Conservation (phyloP, 1,140 invertebrate genomes). For the Penaeus japonicus region DNA sequence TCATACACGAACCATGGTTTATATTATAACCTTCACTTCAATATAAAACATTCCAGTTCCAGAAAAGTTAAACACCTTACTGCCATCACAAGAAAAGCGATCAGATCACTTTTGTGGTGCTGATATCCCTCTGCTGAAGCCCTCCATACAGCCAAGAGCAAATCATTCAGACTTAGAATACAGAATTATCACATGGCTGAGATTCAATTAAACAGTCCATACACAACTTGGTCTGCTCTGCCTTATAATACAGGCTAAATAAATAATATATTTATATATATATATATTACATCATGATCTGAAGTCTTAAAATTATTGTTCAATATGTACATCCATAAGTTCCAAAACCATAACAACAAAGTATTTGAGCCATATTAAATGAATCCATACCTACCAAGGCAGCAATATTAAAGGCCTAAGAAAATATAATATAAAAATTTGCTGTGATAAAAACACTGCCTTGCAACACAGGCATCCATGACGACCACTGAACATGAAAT, state of each 20-base stretch:
- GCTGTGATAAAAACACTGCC: conserved; percentile 39
- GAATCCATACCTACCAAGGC: conserved; percentile 43
- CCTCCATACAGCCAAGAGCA: too few species aligned
- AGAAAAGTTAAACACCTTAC: too few species aligned
- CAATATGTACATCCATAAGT: conserved; percentile 41
- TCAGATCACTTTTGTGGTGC: too few species aligned
- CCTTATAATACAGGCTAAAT: conserved; percentile 42
- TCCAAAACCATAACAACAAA: conserved; percentile 51
- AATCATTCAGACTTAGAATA: not conserved
- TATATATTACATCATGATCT: conserved; percentile 52
- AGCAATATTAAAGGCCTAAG: conserved; percentile 21
- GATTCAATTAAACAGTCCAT: conserved; percentile 36
- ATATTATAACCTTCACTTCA: too few species aligned
- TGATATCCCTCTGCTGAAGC: too few species aligned
- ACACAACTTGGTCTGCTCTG: conserved; percentile 25
- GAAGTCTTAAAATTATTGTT: conserved; percentile 38
- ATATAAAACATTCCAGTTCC: too few species aligned
- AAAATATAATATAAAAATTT: conserved; percentile 50
- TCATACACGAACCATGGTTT: too few species aligned
- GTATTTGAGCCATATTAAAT: conserved; percentile 47
- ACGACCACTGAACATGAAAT: not conserved
- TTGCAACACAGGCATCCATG: conserved; percentile 27
- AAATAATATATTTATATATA: conserved; percentile 43
- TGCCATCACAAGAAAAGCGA: too few species aligned
- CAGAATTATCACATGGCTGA: conserved; percentile 51